These are phyloP conservation scores for Aphis gossypii DNA, from an alignment of 1,140 invertebrate species.

Conservation along the genomic window DNA sequence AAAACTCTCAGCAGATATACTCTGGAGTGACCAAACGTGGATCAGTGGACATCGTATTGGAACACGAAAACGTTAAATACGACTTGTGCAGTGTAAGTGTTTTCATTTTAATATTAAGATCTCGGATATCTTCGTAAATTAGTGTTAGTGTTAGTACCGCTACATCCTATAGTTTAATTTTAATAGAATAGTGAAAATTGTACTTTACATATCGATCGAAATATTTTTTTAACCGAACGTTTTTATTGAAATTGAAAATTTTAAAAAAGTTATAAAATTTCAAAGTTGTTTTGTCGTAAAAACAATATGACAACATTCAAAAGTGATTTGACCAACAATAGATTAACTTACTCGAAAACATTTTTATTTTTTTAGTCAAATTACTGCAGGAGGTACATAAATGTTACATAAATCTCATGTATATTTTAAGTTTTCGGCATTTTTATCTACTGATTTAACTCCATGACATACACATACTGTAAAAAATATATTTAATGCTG, in stretches of 20 bases:
- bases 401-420: not conserved
- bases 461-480: not conserved
- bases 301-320: not conserved
- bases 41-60: slow-evolving; percentile 75
- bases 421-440: not conserved
- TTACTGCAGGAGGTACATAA: not conserved
- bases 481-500: not conserved
- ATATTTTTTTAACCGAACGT: not conserved
- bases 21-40: slow-evolving; percentile 79
- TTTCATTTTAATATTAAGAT: not conserved
- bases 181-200: not conserved
- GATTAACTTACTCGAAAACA: not conserved
- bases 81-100: slow-evolving; percentile 65
- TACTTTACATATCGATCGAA: not conserved
- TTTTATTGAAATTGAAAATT: not conserved
- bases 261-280: not conserved
- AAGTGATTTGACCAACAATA: not conserved
- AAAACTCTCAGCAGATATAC: slow-evolving; percentile 78
- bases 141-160: too few species aligned
- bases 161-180: not conserved
- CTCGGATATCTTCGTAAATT: not conserved
- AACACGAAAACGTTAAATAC: slow-evolving; percentile 65
- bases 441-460: not conserved
- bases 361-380: too few species aligned
- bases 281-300: not conserved